Evolutionary conservation across 2,888 invertebrate species (phyloP).

Genomic region (Osedax frankpressi): DNA sequence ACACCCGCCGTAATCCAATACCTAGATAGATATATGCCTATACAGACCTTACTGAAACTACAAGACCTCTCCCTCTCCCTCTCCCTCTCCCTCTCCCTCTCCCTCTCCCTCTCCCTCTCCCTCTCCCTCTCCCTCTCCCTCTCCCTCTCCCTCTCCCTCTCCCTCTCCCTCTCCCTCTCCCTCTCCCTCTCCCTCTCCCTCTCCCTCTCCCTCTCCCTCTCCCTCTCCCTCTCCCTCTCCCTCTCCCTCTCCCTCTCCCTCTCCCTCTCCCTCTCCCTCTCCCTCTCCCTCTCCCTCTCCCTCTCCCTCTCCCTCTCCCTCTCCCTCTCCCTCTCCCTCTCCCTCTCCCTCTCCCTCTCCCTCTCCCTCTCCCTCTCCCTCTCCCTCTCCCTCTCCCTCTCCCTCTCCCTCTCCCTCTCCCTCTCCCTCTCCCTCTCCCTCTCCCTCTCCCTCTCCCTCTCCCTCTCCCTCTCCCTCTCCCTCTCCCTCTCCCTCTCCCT

Average conservation of each 20-base stretch:
- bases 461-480: slow-evolving; percentile 8
- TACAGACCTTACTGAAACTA: no score
- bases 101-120: slow-evolving; percentile 8
- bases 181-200: slow-evolving; percentile 6
- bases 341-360: slow-evolving; percentile 8
- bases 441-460: slow-evolving; percentile 6
- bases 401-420: slow-evolving; percentile 8
- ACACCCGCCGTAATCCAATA: no score
- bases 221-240: slow-evolving; percentile 8
- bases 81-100: slow-evolving; percentile 6
- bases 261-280: slow-evolving; percentile 6
- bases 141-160: slow-evolving; percentile 6
- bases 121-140: slow-evolving; percentile 6
- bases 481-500: slow-evolving; percentile 6
- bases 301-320: slow-evolving; percentile 6
- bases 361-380: slow-evolving; percentile 6
- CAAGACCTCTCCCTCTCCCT: no score
- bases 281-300: slow-evolving; percentile 8
- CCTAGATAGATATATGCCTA: no score
- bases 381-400: slow-evolving; percentile 6
- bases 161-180: slow-evolving; percentile 8
- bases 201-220: slow-evolving; percentile 6
- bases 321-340: slow-evolving; percentile 6
- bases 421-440: slow-evolving; percentile 6
- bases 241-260: slow-evolving; percentile 6